Evolutionary conservation across 2,888 invertebrate species (phyloP).

Genomic region (Meloe dianella): DNA sequence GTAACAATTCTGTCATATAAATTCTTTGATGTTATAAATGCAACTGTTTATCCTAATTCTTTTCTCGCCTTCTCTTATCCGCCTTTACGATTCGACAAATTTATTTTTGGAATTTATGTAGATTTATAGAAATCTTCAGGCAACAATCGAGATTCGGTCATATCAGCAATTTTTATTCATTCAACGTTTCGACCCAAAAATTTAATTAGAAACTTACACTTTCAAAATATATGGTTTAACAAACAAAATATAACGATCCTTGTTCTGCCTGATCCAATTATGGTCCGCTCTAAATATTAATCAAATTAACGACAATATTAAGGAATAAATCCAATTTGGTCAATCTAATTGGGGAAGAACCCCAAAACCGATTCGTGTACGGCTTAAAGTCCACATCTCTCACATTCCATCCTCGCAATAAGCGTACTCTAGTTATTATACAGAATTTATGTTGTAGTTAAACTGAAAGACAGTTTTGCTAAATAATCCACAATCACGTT

Average conservation of each 20-base stretch:
- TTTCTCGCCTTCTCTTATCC: background rate
- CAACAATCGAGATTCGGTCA: background rate
- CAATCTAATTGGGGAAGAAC: too few species aligned
- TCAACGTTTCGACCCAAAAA: background rate
- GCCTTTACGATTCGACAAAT: background rate
- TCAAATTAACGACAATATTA: too few species aligned
- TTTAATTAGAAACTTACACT: conserved; percentile 5
- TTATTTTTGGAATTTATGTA: background rate
- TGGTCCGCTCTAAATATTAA: too few species aligned
- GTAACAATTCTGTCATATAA: background rate
- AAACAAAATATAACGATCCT: too few species aligned
- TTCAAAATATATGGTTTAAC: background rate
- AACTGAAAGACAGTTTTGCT: too few species aligned
- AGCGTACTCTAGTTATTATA: too few species aligned
- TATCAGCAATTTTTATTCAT: background rate
- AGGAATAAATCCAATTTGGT: too few species aligned
- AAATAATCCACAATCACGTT: conserved; percentile 36
- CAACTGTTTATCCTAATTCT: background rate
- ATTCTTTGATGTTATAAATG: background rate
- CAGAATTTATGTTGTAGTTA: too few species aligned
- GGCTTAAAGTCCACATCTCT: too few species aligned
- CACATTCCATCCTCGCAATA: too few species aligned
- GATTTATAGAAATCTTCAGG: background rate
- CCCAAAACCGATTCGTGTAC: too few species aligned
- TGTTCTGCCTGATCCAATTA: too few species aligned